Evolutionary conservation across 2,888 invertebrate genomes (phyloP).

Genomic region (Neoaliturus tenellus): DNA sequence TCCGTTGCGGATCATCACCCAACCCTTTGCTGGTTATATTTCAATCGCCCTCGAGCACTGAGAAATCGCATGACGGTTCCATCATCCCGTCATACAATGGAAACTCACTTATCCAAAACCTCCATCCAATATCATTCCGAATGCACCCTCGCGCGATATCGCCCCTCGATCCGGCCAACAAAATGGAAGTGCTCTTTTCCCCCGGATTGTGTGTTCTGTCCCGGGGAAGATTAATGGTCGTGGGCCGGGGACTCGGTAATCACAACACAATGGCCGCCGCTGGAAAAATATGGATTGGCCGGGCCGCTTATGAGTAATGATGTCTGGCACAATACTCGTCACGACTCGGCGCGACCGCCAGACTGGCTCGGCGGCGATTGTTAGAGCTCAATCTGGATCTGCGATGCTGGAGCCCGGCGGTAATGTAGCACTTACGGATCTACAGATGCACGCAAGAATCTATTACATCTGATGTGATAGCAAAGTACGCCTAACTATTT

Average conservation of each 20-base stretch:
- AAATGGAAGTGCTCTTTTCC: conserved; percentile 56
- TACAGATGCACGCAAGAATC: no score
- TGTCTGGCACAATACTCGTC: conserved; percentile 60
- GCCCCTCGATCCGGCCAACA: conserved; percentile 47
- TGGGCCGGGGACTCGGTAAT: conserved; percentile 55
- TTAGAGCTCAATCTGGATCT: conserved; percentile 54
- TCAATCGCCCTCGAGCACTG: conserved; percentile 8
- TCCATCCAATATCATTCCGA: conserved; percentile 38
- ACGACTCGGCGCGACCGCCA: conserved; percentile 52
- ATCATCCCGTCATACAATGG: not conserved
- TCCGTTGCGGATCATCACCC: conserved; percentile 41
- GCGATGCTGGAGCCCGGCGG: not conserved
- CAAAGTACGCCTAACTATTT: no score
- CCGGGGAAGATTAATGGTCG: conserved; percentile 59
- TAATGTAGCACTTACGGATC: no score
- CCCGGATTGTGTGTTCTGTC: conserved; percentile 33
- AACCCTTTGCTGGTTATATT: conserved; percentile 41
- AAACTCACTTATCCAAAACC: conserved; percentile 51
- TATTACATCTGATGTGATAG: no score
- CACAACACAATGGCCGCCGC: conserved; percentile 60
- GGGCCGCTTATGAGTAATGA: conserved; percentile 59
- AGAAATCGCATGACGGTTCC: conserved; percentile 36
- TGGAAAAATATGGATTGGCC: conserved; percentile 60
- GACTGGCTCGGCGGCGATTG: conserved; percentile 21
- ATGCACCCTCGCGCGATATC: conserved; percentile 49